Percentiles rank a stretch among this genome's conserved stretches.
phyloP scores from a whole-genome alignment of 2,888 invertebrate species.

The Cepaea hortensis region DNA sequence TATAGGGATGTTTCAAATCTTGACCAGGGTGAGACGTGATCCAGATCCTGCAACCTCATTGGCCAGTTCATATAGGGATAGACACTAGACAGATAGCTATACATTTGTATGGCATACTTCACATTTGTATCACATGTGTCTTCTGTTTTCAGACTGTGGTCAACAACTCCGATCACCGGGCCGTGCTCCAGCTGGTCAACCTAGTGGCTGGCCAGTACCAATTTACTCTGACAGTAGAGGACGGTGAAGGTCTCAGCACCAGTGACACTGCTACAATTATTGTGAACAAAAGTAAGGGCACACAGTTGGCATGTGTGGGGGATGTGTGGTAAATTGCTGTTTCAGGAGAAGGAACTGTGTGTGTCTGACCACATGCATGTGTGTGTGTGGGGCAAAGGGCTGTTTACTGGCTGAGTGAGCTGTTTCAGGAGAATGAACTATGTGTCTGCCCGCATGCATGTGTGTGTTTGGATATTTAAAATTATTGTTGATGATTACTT shows the following conservation, averaged over 20 bases:
- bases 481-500: too few relatives aligned
- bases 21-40: too few relatives aligned
- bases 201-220: conserved; percentile 91
- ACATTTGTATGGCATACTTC: neutral
- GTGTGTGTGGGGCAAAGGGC: too few relatives aligned
- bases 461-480: too few relatives aligned
- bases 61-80: neutral
- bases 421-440: too few relatives aligned
- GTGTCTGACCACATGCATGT: too few relatives aligned
- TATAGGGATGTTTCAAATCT: too few relatives aligned
- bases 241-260: conserved; percentile 90
- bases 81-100: neutral
- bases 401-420: too few relatives aligned
- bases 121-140: neutral
- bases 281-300: conserved; percentile 82
- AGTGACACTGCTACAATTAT: conserved; percentile 89
- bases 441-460: too few relatives aligned
- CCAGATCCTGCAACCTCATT: too few relatives aligned
- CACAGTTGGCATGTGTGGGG: neutral
- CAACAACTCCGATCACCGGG: conserved; percentile 84
- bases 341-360: too few relatives aligned
- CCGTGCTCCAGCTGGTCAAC: conserved; percentile 89
- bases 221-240: conserved; percentile 91
- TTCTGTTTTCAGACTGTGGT: conserved; percentile 80
- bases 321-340: too few relatives aligned